Conservation (phyloP, 1,140 invertebrate species). For the Apocrypta bakeri region DNA sequence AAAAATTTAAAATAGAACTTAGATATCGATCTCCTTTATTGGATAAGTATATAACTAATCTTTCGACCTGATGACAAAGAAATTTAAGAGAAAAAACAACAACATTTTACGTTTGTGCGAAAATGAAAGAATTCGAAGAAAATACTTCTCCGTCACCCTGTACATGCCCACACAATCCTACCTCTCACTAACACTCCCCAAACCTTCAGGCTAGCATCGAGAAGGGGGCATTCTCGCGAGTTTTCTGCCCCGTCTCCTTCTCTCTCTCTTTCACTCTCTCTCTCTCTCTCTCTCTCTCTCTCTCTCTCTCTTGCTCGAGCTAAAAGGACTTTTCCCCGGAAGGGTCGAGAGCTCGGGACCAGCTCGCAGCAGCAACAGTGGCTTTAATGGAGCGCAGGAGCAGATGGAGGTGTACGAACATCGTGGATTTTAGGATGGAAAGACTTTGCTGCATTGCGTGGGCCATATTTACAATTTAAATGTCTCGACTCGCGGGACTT, state of each 20-base stretch:
- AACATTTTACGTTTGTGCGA: too few relatives aligned
- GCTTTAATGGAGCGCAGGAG: background rate
- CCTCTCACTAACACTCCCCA: background rate
- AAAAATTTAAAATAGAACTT: too few relatives aligned
- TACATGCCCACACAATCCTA: background rate
- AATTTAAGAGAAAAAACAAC: too few relatives aligned
- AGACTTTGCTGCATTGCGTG: background rate
- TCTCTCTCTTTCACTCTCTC: background rate
- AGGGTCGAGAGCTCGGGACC: constrained; percentile 6
- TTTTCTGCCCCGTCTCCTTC: background rate
- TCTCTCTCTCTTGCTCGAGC: background rate
- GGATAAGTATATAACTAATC: too few relatives aligned
- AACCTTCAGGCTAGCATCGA: background rate
- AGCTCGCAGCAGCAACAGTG: background rate
- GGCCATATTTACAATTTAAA: constrained; percentile 46
- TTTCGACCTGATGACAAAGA: too few relatives aligned
- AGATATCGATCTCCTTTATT: too few relatives aligned
- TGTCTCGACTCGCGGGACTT: background rate
- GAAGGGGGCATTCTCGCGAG: constrained; percentile 8
- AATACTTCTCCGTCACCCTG: background rate
- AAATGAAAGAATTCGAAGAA: too few relatives aligned
- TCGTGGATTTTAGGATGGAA: background rate
- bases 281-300: background rate
- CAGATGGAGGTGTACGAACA: background rate
- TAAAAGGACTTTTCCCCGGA: constrained; percentile 40